Conservation (phyloP, 2,888 invertebrate genomes). For the Pristionchus entomophagus region DNA sequence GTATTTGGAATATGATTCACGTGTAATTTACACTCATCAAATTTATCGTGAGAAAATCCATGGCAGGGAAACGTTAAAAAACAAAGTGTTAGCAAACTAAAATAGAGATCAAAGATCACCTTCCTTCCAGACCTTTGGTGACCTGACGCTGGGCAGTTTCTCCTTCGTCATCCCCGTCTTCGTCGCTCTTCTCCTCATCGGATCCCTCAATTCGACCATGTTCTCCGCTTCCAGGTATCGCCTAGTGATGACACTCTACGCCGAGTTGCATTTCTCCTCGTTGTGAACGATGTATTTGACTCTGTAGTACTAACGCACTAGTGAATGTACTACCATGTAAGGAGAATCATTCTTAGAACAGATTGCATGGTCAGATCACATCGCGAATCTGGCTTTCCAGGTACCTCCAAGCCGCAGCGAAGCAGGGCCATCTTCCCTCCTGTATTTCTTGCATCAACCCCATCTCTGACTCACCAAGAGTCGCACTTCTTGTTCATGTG, state of each 20-base stretch:
- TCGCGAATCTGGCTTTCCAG: slow-evolving; percentile 50
- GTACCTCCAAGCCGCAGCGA: slow-evolving; percentile 69
- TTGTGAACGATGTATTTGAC: background rate
- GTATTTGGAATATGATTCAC: background rate
- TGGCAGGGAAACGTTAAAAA: too few species aligned
- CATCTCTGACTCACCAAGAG: slow-evolving; percentile 67
- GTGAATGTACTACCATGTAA: too few species aligned
- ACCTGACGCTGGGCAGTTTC: slow-evolving; percentile 65
- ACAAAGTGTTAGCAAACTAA: too few species aligned
- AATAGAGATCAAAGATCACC: background rate
- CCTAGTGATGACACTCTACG: background rate
- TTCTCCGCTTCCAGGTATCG: slow-evolving; percentile 69
- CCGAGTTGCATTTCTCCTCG: background rate
- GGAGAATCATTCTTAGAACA: background rate
- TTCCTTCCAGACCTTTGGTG: slow-evolving; percentile 66
- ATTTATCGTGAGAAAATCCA: background rate
- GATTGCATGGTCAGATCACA: background rate
- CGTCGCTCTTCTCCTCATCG: slow-evolving; percentile 71
- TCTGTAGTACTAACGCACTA: too few species aligned
- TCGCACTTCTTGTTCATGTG: slow-evolving; percentile 71
- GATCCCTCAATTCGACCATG: slow-evolving; percentile 71
- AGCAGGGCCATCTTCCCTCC: slow-evolving; percentile 69
- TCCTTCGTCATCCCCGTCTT: slow-evolving; percentile 69
- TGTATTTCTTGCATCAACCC: slow-evolving; percentile 68
- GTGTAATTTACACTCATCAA: background rate